A percentile compares a stretch with the other conserved stretches of the same genome.
phyloP scores from a whole-genome alignment of 2,113 vertebrate species.

The Megaceryle torquata region DNA sequence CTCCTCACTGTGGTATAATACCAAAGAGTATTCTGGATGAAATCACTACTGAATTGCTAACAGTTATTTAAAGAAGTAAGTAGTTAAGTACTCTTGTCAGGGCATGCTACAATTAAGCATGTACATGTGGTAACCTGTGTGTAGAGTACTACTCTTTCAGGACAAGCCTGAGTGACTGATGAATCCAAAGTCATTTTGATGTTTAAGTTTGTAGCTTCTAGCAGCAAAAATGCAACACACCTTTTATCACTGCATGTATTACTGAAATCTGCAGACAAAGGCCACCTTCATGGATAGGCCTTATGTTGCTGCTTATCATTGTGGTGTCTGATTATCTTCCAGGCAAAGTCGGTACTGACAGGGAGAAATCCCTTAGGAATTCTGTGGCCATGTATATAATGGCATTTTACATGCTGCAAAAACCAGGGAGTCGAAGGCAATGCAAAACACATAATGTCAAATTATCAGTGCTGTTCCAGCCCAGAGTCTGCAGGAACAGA shows the following conservation, averaged over 20 bases:
- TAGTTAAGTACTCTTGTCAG: not conserved
- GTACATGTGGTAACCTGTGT: not conserved
- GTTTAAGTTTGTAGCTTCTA: not conserved
- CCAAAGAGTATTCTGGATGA: not conserved
- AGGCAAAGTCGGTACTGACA: not conserved
- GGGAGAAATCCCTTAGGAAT: not conserved
- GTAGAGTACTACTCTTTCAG: not conserved
- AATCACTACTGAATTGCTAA: not conserved
- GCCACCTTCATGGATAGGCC: not conserved
- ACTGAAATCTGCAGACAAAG: not conserved
- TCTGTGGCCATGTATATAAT: not conserved
- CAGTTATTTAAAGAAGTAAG: conserved; percentile 1
- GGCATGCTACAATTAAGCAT: not conserved
- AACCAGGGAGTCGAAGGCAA: not conserved
- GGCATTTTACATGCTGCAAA: not conserved
- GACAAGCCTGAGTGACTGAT: not conserved
- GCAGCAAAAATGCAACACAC: not conserved
- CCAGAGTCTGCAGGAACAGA: not conserved
- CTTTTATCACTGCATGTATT: not conserved
- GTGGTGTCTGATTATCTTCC: not conserved
- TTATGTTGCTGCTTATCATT: not conserved
- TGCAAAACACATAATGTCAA: not conserved
- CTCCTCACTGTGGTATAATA: not conserved
- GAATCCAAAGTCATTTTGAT: not conserved
- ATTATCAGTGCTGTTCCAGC: not conserved